phyloP scores from a whole-genome alignment of 2,113 vertebrate genomes.

The Aythya baeri region DNA sequence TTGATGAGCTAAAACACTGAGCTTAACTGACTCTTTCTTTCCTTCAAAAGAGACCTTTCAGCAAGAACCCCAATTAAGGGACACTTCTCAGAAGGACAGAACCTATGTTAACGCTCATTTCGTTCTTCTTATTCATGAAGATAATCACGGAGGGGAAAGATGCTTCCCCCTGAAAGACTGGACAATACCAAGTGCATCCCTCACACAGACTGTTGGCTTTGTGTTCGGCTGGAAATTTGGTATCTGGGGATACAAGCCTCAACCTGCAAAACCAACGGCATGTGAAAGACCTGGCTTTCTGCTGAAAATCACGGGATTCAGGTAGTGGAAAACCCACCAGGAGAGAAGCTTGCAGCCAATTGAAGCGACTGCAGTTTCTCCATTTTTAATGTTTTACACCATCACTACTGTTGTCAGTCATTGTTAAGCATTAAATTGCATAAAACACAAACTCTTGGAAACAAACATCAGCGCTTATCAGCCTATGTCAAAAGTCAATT shows the following conservation, averaged over 20 bases:
- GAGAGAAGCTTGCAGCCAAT: not conserved
- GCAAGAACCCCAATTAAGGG: not conserved
- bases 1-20: not conserved
- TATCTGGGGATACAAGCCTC: not conserved
- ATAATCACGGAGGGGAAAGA: not conserved
- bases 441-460: conserved; percentile 66
- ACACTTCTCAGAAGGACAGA: not conserved
- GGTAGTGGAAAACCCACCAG: not conserved
- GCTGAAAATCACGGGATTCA: not conserved
- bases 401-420: conserved; percentile 47
- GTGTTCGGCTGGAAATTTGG: not conserved
- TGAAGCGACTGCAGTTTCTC: conserved; percentile 33
- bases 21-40: not conserved
- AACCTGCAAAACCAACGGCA: not conserved
- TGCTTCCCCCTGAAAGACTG: not conserved
- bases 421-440: conserved; percentile 64
- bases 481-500: conserved; percentile 68
- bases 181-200: not conserved
- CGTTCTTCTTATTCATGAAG: not conserved
- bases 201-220: accelerated
- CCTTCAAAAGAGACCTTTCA: not conserved
- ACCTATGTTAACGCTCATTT: not conserved
- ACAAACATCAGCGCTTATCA: conserved; percentile 64
- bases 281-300: not conserved
- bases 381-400: conserved; percentile 46